Evolutionary conservation across 1,140 invertebrate genomes (phyloP).

Genomic region (Paramacrobiotus metropolitanus): DNA sequence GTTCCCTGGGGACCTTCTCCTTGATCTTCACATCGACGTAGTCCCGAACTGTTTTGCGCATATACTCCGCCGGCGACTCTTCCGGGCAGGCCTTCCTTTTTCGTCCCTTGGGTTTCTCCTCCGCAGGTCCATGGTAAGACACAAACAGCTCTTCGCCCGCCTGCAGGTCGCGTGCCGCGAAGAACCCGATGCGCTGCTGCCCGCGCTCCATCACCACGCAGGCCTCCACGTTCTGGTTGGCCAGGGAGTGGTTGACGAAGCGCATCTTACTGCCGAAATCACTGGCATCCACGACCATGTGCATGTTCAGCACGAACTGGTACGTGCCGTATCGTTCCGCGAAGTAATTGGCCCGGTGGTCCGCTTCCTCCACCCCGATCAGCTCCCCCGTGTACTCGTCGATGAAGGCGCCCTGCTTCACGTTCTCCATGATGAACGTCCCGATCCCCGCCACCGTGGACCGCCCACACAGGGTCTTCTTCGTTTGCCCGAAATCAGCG

Average conservation of each 20-base stretch:
- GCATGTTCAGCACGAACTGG: constrained; percentile 89
- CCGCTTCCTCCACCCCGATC: constrained; percentile 93
- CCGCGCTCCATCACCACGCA: constrained; percentile 97
- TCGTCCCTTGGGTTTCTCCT: no score
- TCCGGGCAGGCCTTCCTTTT: no score
- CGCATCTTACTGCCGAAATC: constrained; percentile 96
- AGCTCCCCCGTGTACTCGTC: constrained; percentile 25
- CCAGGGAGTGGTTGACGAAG: constrained; percentile 97
- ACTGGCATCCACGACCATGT: constrained; percentile 96
- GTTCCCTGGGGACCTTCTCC: no score
- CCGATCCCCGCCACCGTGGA: no score
- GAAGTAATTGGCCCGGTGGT: constrained; percentile 91
- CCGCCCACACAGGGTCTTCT: no score
- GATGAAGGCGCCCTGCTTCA: constrained; percentile 14
- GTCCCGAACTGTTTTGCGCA: no score
- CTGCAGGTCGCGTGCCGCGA: constrained; percentile 85
- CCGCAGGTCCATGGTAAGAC: no score
- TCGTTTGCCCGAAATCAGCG: no score
- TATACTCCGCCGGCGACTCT: no score
- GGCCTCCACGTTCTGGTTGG: constrained; percentile 96
- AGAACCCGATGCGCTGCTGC: constrained; percentile 96
- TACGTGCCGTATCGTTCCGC: constrained; percentile 99
- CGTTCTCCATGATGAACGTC: constrained; percentile 16
- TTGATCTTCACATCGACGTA: no score
- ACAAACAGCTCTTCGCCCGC: constrained; percentile 87